Percentiles rank a stretch among this genome's conserved stretches.
phyloP scores from a whole-genome alignment of 2,113 vertebrate species.

The Perca fluviatilis region DNA sequence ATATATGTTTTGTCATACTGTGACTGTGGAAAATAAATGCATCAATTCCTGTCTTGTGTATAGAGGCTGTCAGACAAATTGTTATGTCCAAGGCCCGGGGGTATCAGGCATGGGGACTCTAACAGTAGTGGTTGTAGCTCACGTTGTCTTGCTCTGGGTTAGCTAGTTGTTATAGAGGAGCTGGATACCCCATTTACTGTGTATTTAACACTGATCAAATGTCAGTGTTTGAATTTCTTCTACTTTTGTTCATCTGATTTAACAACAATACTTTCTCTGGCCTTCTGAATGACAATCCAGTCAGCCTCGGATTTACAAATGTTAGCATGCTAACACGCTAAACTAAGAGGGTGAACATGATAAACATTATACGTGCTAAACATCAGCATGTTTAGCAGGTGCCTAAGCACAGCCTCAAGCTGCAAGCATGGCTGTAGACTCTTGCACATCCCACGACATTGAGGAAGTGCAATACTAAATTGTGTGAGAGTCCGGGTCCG shows the following conservation, averaged over 20 bases:
- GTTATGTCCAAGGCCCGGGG: constrained; percentile 48
- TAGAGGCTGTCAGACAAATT: constrained; percentile 61
- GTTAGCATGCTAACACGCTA: not conserved
- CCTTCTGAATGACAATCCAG: not conserved
- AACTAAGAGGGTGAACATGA: not conserved
- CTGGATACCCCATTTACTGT: constrained; percentile 13
- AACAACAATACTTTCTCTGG: not conserved
- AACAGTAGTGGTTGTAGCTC: constrained; percentile 40
- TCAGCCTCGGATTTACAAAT: not conserved
- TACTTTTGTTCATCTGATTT: not conserved
- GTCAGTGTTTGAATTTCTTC: not conserved
- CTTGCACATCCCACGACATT: not conserved
- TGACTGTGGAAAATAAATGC: constrained; percentile 68
- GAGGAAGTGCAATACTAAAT: not conserved
- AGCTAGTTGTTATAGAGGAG: constrained; percentile 10
- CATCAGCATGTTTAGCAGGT: not conserved
- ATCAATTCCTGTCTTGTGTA: constrained; percentile 66
- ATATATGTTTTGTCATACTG: constrained; percentile 65
- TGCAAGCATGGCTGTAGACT: not conserved
- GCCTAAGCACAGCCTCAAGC: not conserved
- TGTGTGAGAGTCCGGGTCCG: not conserved
- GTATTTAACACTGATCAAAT: constrained; percentile 20
- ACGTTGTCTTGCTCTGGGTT: constrained; percentile 50
- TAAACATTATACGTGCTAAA: not conserved
- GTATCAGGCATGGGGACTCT: constrained; percentile 28